These are phyloP conservation scores for Scaeva pyrastri DNA, from an alignment of 2,888 invertebrate genomes.

Conservation along the genomic window DNA sequence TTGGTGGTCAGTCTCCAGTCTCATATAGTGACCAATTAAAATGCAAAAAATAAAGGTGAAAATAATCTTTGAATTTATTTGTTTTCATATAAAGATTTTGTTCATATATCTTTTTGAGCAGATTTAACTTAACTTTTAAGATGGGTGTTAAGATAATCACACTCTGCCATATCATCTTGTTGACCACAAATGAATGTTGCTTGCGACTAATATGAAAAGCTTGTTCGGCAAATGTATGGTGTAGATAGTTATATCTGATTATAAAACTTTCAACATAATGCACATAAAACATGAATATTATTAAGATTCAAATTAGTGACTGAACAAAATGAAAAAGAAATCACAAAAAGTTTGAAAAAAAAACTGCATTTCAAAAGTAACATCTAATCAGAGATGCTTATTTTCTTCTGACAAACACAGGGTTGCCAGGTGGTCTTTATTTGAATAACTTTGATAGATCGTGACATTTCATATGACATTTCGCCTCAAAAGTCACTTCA, in stretches of 20 bases:
- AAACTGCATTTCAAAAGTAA: slow-evolving; percentile 33
- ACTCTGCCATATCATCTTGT: not conserved
- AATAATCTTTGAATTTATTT: slow-evolving; percentile 57
- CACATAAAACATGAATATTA: slow-evolving; percentile 71
- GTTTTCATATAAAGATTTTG: slow-evolving; percentile 34
- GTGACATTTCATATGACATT: too few relatives aligned
- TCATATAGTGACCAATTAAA: slow-evolving; percentile 52
- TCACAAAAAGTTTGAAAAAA: too few relatives aligned
- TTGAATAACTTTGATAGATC: too few relatives aligned
- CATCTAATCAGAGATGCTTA: slow-evolving; percentile 35
- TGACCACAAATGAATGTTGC: not conserved
- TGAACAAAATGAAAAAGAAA: slow-evolving; percentile 22
- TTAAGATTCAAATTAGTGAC: slow-evolving; percentile 63
- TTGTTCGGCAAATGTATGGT: slow-evolving; percentile 54
- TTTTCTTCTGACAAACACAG: not conserved
- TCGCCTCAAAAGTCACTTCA: too few relatives aligned
- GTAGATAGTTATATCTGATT: slow-evolving; percentile 38
- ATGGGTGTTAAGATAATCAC: slow-evolving; percentile 59
- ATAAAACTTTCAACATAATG: slow-evolving; percentile 71
- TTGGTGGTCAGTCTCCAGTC: not conserved
- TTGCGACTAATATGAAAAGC: slow-evolving; percentile 59
- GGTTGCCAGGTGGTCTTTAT: slow-evolving; percentile 31
- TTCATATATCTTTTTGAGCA: not conserved
- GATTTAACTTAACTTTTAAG: slow-evolving; percentile 7
- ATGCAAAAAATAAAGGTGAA: slow-evolving; percentile 65